Evolutionary conservation across 2,113 vertebrate genomes (phyloP).

Genomic region (Atractosteus spatula): DNA sequence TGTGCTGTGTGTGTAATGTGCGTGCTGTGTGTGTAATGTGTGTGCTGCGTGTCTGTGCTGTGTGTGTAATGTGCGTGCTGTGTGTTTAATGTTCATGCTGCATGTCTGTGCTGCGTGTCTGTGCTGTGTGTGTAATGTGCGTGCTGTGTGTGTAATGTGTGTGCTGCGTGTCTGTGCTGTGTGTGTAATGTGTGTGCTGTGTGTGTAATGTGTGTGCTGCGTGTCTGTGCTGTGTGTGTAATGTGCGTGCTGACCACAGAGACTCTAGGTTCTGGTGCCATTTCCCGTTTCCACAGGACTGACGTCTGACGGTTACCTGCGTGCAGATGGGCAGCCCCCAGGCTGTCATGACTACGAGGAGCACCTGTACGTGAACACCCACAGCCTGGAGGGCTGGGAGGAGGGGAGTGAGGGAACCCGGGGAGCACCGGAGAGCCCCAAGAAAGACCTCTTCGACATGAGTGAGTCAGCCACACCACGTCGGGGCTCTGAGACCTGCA

Average conservation of each 20-base stretch:
- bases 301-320: slow-evolving; percentile 79
- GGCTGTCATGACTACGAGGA: slow-evolving; percentile 81
- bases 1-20: too few species aligned
- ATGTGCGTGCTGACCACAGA: not conserved
- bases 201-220: too few species aligned
- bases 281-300: slow-evolving; percentile 39
- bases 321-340: slow-evolving; percentile 72
- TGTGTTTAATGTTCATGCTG: too few species aligned
- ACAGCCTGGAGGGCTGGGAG: slow-evolving; percentile 72
- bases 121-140: not conserved
- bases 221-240: not conserved
- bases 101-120: too few species aligned
- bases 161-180: too few species aligned
- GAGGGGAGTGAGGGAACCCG: slow-evolving; percentile 29
- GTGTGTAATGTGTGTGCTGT: too few species aligned
- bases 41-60: too few species aligned
- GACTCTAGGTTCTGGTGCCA: too few species aligned
- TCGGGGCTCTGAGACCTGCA: not conserved
- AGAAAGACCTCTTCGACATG: slow-evolving; percentile 96
- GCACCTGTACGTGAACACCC: slow-evolving; percentile 93
- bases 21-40: too few species aligned
- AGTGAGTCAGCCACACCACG: slow-evolving; percentile 62
- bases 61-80: too few species aligned
- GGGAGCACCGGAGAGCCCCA: slow-evolving; percentile 72
- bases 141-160: too few species aligned